phyloP scores from a whole-genome alignment of 2,113 vertebrate species.

The Sus scrofa region T2T-Sscrofa CM000819.6:28335501-28336000 shows the following conservation, averaged over 20 bases:
- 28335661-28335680: neutral
- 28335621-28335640: neutral
- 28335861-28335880: no score
- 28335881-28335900: neutral
- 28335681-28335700: neutral
- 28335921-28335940: neutral
- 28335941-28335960: neutral
- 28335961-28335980: neutral
- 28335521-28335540: neutral
- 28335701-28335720: neutral
- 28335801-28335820: slow-evolving; percentile 41
- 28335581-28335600: neutral
- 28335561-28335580: neutral
- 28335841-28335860: neutral
- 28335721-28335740: slow-evolving; percentile 21
- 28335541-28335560: neutral
- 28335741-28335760: slow-evolving; percentile 26
- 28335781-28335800: slow-evolving; percentile 14
- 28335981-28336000: neutral
- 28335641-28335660: neutral
- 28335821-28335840: neutral
- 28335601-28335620: neutral
- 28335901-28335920: neutral
- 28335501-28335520: neutral
- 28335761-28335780: slow-evolving; percentile 36